A percentile compares a stretch with the other conserved stretches of the same genome.
These are phyloP conservation scores for Lasiurus cinereus DNA, from an alignment of 2,113 vertebrate genomes.

Conservation along the genomic window DNA sequence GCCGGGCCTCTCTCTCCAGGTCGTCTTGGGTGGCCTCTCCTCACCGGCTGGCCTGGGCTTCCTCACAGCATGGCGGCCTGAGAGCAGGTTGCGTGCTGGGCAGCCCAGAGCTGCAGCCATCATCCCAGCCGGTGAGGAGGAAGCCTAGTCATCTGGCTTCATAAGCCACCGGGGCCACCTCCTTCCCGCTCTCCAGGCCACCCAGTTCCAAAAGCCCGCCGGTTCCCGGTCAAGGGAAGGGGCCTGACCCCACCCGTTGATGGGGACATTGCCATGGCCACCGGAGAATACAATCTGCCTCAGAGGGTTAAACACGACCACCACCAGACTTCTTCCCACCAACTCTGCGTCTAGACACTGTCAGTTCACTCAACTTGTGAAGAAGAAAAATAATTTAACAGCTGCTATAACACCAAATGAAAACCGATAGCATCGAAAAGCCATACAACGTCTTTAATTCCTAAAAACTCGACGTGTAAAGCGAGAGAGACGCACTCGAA, in stretches of 20 bases:
- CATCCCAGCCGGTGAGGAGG: neutral
- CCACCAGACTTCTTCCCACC: neutral
- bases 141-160: neutral
- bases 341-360: neutral
- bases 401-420: slow-evolving; percentile 40
- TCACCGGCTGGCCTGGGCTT: neutral
- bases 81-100: neutral
- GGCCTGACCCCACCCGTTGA: neutral
- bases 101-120: too few relatives aligned
- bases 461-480: slow-evolving; percentile 23
- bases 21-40: neutral
- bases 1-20: neutral
- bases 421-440: slow-evolving; percentile 42
- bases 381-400: neutral
- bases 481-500: slow-evolving; percentile 46
- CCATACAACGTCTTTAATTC: slow-evolving; percentile 35
- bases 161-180: neutral
- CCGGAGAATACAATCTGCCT: neutral
- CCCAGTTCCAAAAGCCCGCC: neutral
- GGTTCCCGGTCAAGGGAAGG: neutral
- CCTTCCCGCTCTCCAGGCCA: neutral
- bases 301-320: neutral
- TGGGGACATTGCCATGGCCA: neutral
- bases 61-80: neutral
- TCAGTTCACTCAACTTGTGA: neutral